Evolutionary conservation across 2,888 invertebrate genomes (phyloP).

Genomic region (Listrodromus nycthemerus): DNA sequence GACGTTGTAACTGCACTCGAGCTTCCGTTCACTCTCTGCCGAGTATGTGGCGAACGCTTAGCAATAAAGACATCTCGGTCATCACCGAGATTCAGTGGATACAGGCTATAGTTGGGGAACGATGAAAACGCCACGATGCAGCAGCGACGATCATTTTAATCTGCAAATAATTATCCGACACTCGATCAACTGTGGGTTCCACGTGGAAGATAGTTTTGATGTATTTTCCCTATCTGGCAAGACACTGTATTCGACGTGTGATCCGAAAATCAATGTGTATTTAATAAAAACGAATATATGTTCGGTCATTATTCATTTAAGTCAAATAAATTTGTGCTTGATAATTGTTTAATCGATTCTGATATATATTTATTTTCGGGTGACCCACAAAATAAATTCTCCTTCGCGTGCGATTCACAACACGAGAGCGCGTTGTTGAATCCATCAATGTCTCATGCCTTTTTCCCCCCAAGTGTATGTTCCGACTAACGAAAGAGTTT

Average conservation of each 20-base stretch:
- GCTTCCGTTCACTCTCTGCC: neutral
- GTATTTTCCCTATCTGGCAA: neutral
- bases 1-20: neutral
- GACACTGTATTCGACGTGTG: neutral
- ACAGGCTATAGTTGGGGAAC: neutral
- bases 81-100: neutral
- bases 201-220: slow-evolving; percentile 3
- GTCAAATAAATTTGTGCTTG: neutral
- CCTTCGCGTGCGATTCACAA: too few species aligned
- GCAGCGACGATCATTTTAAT: slow-evolving; percentile 1
- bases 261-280: neutral
- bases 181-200: neutral
- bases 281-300: neutral
- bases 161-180: slow-evolving; percentile 1
- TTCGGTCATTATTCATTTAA: neutral
- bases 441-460: neutral
- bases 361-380: neutral
- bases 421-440: too few species aligned
- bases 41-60: neutral
- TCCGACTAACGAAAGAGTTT: neutral
- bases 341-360: neutral
- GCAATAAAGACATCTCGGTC: neutral
- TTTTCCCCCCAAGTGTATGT: neutral
- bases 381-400: neutral
- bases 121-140: neutral